Base-by-base conservation (phyloP, 2,888 invertebrate genomes). In the Eurytoma californica region DNA sequence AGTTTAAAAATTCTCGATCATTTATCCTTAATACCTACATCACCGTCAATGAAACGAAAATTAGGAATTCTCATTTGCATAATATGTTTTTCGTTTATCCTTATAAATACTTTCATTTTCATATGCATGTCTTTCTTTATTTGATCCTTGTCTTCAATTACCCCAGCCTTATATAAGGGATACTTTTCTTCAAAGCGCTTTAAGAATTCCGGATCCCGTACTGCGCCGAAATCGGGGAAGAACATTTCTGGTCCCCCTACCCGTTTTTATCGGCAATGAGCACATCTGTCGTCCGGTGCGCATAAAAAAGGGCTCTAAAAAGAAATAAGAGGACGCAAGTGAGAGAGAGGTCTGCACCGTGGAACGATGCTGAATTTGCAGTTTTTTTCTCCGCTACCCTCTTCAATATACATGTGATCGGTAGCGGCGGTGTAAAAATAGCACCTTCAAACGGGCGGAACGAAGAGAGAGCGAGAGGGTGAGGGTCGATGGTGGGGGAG, bases 251-350 rank as follows among this genome's bases (percentile, higher is more conserved):
- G 65, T 65, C 14, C 3, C n/a, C 20, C n/a, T 49, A 18, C 14
- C 30, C 30, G 18, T 67, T 74, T 66, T 70, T 69, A 79, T 70
- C 18, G 55, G 7, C 79, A 84, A 86, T 84, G 84, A 86, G 84
- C 84, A 84, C 87, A 87, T 86, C 86, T 87, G 86, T 84, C 82
- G 83, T 79, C 80, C 82, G 63, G 28, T 53, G 12, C 57, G 12
- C 39, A 66, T 68, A 78, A 78, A 47, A 78, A 61, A 68, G 18
- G 57, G 20, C 1, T 7, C 20, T 7, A 63, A 14, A 65, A 39
- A 47, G 9, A 65, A 39, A 28, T n/a, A 20, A 7, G 14, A 53
- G 53, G 16, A 39, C 3, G 53, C 2, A 4, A 18, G 18, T 20
- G 18, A 72, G 14, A 39, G 30, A 12, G 47, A 58, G 14, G 60